These are phyloP conservation scores for Montipora cactus DNA, from an alignment of 64 coral and sea anemone species.

Conservation along the genomic window DNA sequence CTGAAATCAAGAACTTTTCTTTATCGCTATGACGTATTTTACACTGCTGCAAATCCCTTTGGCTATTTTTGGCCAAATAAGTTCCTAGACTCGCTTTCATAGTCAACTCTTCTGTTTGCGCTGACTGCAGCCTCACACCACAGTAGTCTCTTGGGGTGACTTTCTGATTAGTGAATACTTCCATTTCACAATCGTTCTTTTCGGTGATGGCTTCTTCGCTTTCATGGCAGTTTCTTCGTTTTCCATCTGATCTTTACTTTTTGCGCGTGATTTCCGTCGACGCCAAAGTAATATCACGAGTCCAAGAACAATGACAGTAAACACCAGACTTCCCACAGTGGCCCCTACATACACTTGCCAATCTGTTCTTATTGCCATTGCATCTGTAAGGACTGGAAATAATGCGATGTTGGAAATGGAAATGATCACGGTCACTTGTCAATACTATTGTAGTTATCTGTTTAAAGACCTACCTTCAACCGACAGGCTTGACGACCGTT, in stretches of 20 bases:
- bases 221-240: neutral
- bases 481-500: no score
- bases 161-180: neutral
- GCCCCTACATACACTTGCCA: neutral
- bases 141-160: neutral
- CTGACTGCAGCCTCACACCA: neutral
- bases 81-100: no score
- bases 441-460: no score
- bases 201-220: neutral
- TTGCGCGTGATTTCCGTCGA: neutral
- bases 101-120: no score
- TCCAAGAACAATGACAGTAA: neutral
- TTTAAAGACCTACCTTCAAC: no score
- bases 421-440: neutral
- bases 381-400: constrained; percentile 5
- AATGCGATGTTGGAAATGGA: neutral
- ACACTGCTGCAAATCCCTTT: no score
- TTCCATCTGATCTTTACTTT: neutral
- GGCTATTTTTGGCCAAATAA: no score
- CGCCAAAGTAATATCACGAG: neutral
- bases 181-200: constrained; percentile 4
- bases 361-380: neutral
- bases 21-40: no score
- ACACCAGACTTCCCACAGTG: neutral
- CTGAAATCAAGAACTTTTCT: no score